These are phyloP conservation scores for Cricetomys ansorgei DNA, from an alignment of 2,113 vertebrate genomes.

Conservation along the genomic window DNA sequence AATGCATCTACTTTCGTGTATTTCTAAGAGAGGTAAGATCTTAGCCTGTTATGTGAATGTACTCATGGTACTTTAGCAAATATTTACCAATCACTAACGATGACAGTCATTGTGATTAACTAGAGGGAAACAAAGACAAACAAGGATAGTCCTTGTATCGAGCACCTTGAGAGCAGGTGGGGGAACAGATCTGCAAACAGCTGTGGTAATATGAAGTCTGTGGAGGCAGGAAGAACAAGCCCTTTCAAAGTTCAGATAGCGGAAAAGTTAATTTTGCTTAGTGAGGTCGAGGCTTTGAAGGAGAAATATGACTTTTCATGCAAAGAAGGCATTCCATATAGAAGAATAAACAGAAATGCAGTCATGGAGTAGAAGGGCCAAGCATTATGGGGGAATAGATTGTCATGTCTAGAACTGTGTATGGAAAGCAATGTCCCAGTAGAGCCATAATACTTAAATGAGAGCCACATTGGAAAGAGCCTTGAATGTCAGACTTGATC, in stretches of 20 bases:
- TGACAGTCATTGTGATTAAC: conserved; percentile 23
- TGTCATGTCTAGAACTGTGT: not conserved
- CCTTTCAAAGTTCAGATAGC: not conserved
- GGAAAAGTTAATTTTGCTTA: conserved; percentile 48
- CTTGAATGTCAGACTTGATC: conserved; percentile 21
- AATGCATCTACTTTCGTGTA: conserved; percentile 64
- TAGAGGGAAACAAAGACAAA: conserved; percentile 56
- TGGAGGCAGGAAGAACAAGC: conserved; percentile 5
- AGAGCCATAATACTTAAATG: not conserved
- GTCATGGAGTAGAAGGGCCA: not conserved
- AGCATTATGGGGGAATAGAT: not conserved
- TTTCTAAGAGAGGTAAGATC: conserved; percentile 48
- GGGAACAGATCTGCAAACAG: conserved; percentile 26
- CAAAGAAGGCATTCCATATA: conserved; percentile 27
- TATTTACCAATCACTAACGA: conserved; percentile 54
- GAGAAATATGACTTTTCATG: conserved; percentile 31
- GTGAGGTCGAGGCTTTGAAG: conserved; percentile 37
- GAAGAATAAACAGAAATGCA: conserved; percentile 13
- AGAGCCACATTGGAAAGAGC: conserved; percentile 22
- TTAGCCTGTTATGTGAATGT: conserved; percentile 45
- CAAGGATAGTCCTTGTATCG: conserved; percentile 26
- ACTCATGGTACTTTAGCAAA: conserved; percentile 59
- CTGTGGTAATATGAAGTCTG: not conserved
- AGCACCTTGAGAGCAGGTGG: conserved; percentile 37
- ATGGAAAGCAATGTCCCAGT: not conserved